These are phyloP conservation scores for Pandemis cinnamomeana DNA, from an alignment of 2,888 invertebrate genomes.

Conservation along the genomic window DNA sequence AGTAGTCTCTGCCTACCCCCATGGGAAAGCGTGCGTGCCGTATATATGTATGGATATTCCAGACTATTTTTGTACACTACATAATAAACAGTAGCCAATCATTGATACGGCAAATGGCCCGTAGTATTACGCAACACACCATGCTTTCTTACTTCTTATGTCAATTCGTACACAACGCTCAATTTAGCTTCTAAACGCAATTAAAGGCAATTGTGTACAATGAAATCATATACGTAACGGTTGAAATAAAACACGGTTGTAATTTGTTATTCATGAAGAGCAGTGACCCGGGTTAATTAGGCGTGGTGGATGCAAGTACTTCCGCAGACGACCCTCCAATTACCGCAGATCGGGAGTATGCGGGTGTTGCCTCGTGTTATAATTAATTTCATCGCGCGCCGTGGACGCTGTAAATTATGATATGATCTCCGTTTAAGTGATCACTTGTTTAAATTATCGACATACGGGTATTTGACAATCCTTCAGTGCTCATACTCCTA, in stretches of 20 bases:
- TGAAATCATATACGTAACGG: not conserved
- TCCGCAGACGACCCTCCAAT: constrained; percentile 10
- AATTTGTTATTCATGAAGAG: constrained; percentile 3
- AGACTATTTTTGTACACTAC: too few relatives aligned
- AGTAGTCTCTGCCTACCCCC: too few relatives aligned
- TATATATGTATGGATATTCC: too few relatives aligned
- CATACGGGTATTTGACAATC: not conserved
- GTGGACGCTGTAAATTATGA: not conserved
- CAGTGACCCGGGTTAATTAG: constrained; percentile 12
- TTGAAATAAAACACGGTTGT: not conserved
- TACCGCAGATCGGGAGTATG: not conserved
- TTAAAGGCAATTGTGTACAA: constrained; percentile 26
- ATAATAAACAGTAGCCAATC: constrained; percentile 17
- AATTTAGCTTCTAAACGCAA: constrained; percentile 21
- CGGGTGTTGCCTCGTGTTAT: not conserved
- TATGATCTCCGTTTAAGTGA: constrained; percentile 1
- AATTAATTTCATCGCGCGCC: constrained; percentile 1
- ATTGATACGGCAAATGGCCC: constrained; percentile 11
- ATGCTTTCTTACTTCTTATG: constrained; percentile 22
- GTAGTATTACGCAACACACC: constrained; percentile 19
- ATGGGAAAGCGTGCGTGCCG: too few relatives aligned
- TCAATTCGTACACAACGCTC: constrained; percentile 12
- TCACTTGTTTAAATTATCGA: not conserved
- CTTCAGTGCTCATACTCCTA: not conserved
- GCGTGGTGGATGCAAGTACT: not conserved